Conservation (phyloP, 2,113 vertebrate species). For the Progne subis region DNA sequence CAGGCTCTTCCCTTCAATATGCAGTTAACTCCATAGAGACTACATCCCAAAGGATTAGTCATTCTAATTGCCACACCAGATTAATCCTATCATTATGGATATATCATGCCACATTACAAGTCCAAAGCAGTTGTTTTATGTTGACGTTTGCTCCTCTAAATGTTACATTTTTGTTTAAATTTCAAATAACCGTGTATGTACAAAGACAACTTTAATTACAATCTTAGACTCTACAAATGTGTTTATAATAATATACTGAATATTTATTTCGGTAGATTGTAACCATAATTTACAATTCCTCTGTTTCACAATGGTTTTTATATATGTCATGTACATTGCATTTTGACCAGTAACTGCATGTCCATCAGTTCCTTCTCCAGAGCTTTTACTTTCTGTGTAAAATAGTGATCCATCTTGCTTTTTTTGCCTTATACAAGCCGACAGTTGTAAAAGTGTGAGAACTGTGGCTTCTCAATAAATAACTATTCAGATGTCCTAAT, state of each 20-base stretch:
- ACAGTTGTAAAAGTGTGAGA: conserved; percentile 98
- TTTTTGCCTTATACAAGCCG: conserved; percentile 88
- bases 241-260: conserved; percentile 83
- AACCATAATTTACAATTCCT: conserved; percentile 88
- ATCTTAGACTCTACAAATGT: conserved; percentile 83
- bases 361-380: conserved; percentile 73
- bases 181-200: conserved; percentile 79
- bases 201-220: conserved; percentile 80
- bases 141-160: conserved; percentile 74
- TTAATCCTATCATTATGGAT: conserved; percentile 47
- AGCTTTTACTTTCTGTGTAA: conserved; percentile 86
- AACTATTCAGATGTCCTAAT: conserved; percentile 81
- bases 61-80: conserved; percentile 59
- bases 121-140: conserved; percentile 74
- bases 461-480: conserved; percentile 90
- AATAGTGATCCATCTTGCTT: conserved; percentile 86
- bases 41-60: conserved; percentile 62
- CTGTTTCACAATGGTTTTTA: conserved; percentile 85
- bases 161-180: conserved; percentile 78
- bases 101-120: conserved; percentile 66
- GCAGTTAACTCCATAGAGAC: conserved; percentile 70
- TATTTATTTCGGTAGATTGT: conserved; percentile 82
- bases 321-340: conserved; percentile 91
- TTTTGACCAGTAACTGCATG: conserved; percentile 85
- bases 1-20: conserved; percentile 65